Base-by-base conservation (phyloP, 2,888 invertebrate genomes). In the Sphecodes monilicornis region DNA sequence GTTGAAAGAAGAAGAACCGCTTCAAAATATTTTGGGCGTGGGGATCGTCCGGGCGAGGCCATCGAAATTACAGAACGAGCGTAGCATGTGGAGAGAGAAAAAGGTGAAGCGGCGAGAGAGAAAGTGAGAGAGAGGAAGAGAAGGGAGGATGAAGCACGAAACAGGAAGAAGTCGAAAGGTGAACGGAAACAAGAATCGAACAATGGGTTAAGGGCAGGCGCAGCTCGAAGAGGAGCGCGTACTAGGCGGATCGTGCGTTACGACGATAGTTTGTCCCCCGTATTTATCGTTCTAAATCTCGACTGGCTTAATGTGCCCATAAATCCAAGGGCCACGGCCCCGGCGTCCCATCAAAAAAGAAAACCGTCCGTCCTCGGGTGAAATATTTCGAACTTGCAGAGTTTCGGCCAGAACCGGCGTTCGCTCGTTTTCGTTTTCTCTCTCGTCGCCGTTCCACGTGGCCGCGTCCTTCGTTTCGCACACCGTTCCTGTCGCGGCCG, bases 231-330 rank as follows among this genome's bases (percentile, higher is more conserved):
- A 64, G 64, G 72, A 46, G 64, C 70, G 46, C 64, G 72, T 70
- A 46, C 75, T 81, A 76, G 68, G 66, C 5, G 76, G 72, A 50
- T 72, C 32, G 80, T 71, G 36, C 72, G 43, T 39, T 73, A 70
- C 74, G 54, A 66, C 70, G 83, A 84, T 82, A 77, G 84, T 84
- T 84, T 82, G 83, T 82, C 83, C 76, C 60, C 50, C 29, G 82
- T 84, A 84, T 84, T 84, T 82, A 84, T 84, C 84, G 77, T 77
- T 77, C 74, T 70, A 82, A 84, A 84, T 84, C 84, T 84, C 83
- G 60, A 77, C 50, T 70, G 69, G 84, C 70, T 84, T 84, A 84
- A 84, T 77, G 84, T 32, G 83, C 50, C 54, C 54, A 77, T 84
- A 84, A 82, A 84, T 84, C 77, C 36, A 29, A 43, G 50, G 71